These are phyloP conservation scores for Coelopa pilipes DNA, from an alignment of 2,888 invertebrate genomes.

Conservation along the genomic window DNA sequence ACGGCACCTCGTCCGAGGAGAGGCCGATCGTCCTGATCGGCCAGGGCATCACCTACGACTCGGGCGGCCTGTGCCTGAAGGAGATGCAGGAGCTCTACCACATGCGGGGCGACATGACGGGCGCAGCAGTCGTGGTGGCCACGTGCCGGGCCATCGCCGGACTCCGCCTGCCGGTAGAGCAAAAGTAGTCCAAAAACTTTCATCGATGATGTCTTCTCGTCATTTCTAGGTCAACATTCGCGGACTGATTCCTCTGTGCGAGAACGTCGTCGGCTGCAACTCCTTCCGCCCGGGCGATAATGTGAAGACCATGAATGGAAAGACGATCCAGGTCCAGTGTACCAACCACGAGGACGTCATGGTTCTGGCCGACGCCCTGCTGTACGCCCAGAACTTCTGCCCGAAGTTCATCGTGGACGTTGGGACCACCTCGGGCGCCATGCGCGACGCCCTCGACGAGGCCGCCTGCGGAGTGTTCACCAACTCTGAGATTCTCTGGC, in stretches of 20 bases:
- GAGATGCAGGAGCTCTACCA: constrained; percentile 69
- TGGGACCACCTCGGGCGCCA: constrained; percentile 76
- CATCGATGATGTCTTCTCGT: background rate
- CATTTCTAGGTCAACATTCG: constrained; percentile 71
- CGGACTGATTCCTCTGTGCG: constrained; percentile 81
- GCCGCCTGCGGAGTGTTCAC: constrained; percentile 79
- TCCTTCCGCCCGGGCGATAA: constrained; percentile 83
- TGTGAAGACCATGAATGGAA: constrained; percentile 78
- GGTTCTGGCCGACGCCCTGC: constrained; percentile 80
- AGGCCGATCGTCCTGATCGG: constrained; percentile 80
- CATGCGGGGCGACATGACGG: constrained; percentile 87
- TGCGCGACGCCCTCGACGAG: constrained; percentile 72
- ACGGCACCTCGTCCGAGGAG: constrained; percentile 71
- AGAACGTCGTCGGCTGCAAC: constrained; percentile 80
- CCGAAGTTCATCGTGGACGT: constrained; percentile 79
- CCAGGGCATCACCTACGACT: constrained; percentile 75
- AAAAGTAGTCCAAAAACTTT: no score
- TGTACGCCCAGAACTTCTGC: constrained; percentile 80
- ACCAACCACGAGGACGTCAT: constrained; percentile 83
- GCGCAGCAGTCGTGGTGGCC: constrained; percentile 81
- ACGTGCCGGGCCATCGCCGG: constrained; percentile 76
- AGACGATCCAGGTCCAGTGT: constrained; percentile 77
- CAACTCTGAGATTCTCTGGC: constrained; percentile 77
- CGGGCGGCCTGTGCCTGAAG: constrained; percentile 81
- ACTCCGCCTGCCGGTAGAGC: constrained; percentile 71